Conservation (phyloP, 2,888 invertebrate species). For the Lottia gigantea region DNA sequence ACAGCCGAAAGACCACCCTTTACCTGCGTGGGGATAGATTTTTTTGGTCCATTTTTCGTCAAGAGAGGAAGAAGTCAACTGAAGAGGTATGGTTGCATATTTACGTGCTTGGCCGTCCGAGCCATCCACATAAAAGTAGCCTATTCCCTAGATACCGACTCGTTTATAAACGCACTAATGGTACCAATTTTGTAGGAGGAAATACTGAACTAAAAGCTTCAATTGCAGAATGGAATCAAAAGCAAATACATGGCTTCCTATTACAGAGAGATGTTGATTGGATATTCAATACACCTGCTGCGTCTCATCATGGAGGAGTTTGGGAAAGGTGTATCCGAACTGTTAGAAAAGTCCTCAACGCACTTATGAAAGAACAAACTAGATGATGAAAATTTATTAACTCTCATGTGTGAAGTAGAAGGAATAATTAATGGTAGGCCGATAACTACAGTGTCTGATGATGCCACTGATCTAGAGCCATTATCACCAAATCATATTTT, state of each 20-base stretch:
- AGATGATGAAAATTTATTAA: slow-evolving; percentile 1
- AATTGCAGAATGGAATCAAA: slow-evolving; percentile 25
- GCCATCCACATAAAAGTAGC: slow-evolving; percentile 20
- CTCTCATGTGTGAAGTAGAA: slow-evolving; percentile 13
- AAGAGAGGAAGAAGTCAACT: slow-evolving; percentile 20
- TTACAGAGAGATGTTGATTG: not conserved
- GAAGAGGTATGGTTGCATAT: slow-evolving; percentile 26
- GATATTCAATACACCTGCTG: slow-evolving; percentile 25
- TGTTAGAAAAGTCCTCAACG: slow-evolving; percentile 6
- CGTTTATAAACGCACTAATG: slow-evolving; percentile 27
- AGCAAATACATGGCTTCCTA: too few species aligned
- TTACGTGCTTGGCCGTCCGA: slow-evolving; percentile 24
- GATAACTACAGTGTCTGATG: slow-evolving; percentile 3
- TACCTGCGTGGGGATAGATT: slow-evolving; percentile 23
- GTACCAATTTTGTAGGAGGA: slow-evolving; percentile 24
- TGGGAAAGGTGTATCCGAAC: not conserved
- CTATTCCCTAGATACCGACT: slow-evolving; percentile 24
- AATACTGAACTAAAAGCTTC: slow-evolving; percentile 23
- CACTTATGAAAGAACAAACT: slow-evolving; percentile 1
- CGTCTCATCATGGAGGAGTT: slow-evolving; percentile 21
- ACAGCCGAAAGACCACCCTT: slow-evolving; percentile 27
- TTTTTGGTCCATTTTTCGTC: slow-evolving; percentile 26
- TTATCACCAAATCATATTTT: slow-evolving; percentile 19
- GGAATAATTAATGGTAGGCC: slow-evolving; percentile 9
- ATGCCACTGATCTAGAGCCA: slow-evolving; percentile 12